These are phyloP conservation scores for Eumaeus atala DNA, from an alignment of 1,140 invertebrate genomes.

Conservation along the genomic window DNA sequence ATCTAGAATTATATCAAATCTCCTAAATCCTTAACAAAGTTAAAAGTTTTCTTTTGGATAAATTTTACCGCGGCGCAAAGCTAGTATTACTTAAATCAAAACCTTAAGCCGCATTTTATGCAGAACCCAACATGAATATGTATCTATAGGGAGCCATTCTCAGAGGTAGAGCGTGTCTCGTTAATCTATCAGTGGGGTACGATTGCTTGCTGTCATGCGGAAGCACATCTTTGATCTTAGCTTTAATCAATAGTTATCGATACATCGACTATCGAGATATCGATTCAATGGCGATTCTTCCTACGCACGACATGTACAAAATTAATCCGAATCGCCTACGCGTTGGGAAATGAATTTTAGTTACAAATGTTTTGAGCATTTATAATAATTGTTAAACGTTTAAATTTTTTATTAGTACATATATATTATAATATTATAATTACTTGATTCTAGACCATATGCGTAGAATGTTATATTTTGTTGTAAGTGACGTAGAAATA, in stretches of 20 bases:
- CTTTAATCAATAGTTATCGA: constrained; percentile 54
- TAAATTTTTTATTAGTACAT: no score
- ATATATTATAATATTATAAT: no score
- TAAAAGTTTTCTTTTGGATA: no score
- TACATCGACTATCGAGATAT: constrained; percentile 34
- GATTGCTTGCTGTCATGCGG: constrained; percentile 45
- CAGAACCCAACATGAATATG: not conserved
- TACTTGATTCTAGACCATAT: no score
- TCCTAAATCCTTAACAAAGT: no score
- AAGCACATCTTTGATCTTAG: constrained; percentile 60
- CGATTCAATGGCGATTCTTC: constrained; percentile 39
- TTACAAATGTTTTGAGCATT: not conserved
- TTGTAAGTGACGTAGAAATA: no score
- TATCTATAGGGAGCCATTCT: not conserved
- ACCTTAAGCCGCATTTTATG: not conserved
- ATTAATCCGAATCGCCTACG: constrained; percentile 27
- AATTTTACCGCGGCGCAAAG: no score
- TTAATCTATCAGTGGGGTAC: constrained; percentile 51
- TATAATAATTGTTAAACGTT: not conserved
- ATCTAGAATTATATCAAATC: no score
- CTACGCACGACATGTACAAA: constrained; percentile 31
- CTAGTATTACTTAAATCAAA: no score
- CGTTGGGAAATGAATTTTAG: not conserved
- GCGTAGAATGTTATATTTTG: no score
- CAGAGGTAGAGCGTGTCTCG: constrained; percentile 21